phyloP scores from a whole-genome alignment of 2,113 vertebrate genomes.

The Delphinus delphis region DNA sequence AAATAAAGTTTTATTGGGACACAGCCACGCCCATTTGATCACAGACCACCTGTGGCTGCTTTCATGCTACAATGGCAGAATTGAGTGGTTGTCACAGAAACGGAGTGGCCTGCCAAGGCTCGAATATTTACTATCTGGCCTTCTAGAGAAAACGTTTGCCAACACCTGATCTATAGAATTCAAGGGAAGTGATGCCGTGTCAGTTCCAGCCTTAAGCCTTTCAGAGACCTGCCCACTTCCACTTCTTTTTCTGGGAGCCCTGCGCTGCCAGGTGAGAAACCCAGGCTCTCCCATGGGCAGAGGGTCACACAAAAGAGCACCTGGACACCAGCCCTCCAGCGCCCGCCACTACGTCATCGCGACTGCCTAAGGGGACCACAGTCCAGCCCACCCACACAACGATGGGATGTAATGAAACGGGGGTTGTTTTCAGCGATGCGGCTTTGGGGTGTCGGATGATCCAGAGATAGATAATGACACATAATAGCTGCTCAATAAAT shows the following conservation, averaged over 20 bases:
- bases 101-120: too few relatives aligned
- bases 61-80: fast-evolving
- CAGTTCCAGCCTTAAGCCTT: background rate
- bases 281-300: background rate
- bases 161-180: background rate
- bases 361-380: background rate
- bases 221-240: background rate
- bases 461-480: background rate
- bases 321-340: background rate
- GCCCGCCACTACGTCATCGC: fast-evolving
- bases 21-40: fast-evolving
- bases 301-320: background rate
- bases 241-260: background rate
- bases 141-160: background rate
- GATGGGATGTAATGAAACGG: background rate
- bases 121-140: background rate
- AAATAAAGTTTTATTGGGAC: background rate
- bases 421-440: background rate
- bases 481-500: background rate
- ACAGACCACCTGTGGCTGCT: background rate
- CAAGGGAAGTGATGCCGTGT: background rate
- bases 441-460: background rate
- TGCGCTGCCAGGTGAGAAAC: background rate
- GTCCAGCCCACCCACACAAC: background rate
- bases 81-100: background rate